Evolutionary conservation across 2,888 invertebrate species (phyloP).

Genomic region (Tenthredo distinguenda): DNA sequence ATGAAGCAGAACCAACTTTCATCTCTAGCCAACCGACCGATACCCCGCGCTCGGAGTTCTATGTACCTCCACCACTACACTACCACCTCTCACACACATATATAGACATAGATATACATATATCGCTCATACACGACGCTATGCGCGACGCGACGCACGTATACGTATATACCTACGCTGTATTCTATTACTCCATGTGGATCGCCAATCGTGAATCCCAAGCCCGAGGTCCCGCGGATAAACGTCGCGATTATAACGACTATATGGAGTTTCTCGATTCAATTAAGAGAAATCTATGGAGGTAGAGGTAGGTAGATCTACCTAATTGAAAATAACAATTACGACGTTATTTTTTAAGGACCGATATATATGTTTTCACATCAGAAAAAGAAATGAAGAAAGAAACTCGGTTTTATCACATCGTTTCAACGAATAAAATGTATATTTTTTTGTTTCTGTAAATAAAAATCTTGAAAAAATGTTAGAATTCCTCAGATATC

Average conservation of each 20-base stretch:
- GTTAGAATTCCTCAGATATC: no score
- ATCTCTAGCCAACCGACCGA: constrained; percentile 43
- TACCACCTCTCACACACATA: neutral
- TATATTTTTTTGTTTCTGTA: no score
- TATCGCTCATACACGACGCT: no score
- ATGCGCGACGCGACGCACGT: no score
- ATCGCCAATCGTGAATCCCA: neutral
- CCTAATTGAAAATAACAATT: neutral
- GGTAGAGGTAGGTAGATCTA: neutral
- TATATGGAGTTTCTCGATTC: neutral
- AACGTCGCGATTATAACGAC: neutral
- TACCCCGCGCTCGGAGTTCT: neutral
- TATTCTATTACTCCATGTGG: neutral
- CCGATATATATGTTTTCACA: no score
- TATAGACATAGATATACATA: neutral
- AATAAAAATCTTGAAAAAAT: no score
- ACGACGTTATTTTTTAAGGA: neutral
- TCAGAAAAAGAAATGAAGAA: no score
- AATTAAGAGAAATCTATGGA: neutral
- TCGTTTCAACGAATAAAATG: no score
- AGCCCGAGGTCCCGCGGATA: neutral
- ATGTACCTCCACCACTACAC: no score
- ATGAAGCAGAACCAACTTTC: constrained; percentile 52
- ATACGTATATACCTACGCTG: neutral
- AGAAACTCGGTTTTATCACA: no score